phyloP scores from a whole-genome alignment of 2,888 invertebrate genomes.

The Cinara cedri region DNA sequence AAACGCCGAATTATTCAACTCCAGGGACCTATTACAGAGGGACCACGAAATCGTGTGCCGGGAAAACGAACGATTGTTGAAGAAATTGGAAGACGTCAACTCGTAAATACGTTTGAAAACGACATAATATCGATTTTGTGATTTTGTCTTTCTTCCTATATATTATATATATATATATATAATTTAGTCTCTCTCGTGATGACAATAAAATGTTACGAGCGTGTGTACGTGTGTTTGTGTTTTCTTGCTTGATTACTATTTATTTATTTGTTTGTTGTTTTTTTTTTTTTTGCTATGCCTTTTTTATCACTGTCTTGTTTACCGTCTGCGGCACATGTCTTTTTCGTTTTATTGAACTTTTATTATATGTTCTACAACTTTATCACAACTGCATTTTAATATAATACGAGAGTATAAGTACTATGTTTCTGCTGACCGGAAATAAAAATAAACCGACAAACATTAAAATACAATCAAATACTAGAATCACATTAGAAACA shows the following conservation, averaged over 20 bases:
- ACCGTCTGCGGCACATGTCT: too few species aligned
- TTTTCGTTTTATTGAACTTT: too few species aligned
- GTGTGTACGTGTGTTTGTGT: background rate
- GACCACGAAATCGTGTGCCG: slow-evolving; percentile 89
- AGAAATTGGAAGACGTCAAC: slow-evolving; percentile 87
- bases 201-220: slow-evolving; percentile 29
- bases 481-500: too few species aligned
- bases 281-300: slow-evolving; percentile 10
- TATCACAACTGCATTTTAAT: too few species aligned
- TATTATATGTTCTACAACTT: too few species aligned
- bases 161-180: background rate
- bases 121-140: slow-evolving; percentile 30
- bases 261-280: background rate
- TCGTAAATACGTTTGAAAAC: slow-evolving; percentile 67
- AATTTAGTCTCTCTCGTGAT: slow-evolving; percentile 14
- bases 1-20: slow-evolving; percentile 82
- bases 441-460: too few species aligned
- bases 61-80: slow-evolving; percentile 86
- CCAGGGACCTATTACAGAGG: slow-evolving; percentile 78
- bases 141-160: slow-evolving; percentile 4
- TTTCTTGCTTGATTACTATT: too few species aligned
- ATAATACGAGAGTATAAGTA: too few species aligned
- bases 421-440: too few species aligned
- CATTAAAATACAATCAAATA: too few species aligned
- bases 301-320: slow-evolving; percentile 2